A percentile compares a stretch with the other conserved stretches of the same genome.
phyloP scores from a whole-genome alignment of 2,113 vertebrate species.

The Pitta sordida region DNA sequence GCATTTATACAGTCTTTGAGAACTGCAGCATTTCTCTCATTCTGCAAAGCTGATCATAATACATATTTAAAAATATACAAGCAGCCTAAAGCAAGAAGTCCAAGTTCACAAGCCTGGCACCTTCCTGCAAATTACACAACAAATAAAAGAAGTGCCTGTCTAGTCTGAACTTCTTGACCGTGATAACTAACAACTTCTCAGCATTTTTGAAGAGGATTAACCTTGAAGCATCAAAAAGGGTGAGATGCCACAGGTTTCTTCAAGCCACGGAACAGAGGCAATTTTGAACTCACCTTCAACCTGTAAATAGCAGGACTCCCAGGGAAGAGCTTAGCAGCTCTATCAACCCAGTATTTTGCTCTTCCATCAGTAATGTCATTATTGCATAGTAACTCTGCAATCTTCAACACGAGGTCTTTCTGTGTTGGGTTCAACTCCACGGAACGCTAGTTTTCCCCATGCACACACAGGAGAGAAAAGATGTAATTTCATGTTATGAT shows the following conservation, averaged over 20 bases:
- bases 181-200: background rate
- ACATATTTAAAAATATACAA: background rate
- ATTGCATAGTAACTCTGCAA: slow-evolving; percentile 90
- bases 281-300: slow-evolving; percentile 80
- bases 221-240: background rate
- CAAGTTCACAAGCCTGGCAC: background rate
- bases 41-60: background rate
- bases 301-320: slow-evolving; percentile 86
- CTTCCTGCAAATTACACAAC: background rate
- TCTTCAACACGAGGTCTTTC: slow-evolving; percentile 93
- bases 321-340: slow-evolving; percentile 88
- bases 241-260: background rate
- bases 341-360: slow-evolving; percentile 96
- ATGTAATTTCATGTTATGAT: background rate
- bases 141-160: background rate
- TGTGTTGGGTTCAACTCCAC: slow-evolving; percentile 94
- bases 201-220: background rate
- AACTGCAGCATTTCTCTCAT: background rate
- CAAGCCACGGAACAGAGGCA: background rate
- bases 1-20: background rate
- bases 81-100: background rate
- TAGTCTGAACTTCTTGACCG: background rate
- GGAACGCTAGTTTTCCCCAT: slow-evolving; percentile 79
- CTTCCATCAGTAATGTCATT: slow-evolving; percentile 83
- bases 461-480: background rate